Evolutionary conservation across 2,797 vertebrate genomes (phyloP).

Genomic region (Neomorphus geoffroyi): DNA sequence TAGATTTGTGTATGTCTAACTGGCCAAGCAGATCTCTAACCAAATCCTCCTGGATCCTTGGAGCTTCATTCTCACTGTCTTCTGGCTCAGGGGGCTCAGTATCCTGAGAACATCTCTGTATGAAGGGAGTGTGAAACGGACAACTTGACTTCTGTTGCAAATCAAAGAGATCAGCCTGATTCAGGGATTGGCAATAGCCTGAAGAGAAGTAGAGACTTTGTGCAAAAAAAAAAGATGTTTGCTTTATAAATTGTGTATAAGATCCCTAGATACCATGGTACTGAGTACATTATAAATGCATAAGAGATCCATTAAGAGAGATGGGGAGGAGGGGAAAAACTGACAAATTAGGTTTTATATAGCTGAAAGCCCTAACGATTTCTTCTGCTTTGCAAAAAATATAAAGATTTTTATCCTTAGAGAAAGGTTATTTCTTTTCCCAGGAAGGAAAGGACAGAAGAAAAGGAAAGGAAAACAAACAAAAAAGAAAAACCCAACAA

Average conservation of each 20-base stretch:
- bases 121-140: background rate
- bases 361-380: conserved; percentile 46
- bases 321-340: background rate
- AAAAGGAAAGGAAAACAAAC: background rate
- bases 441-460: background rate
- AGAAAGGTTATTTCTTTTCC: conserved; percentile 11
- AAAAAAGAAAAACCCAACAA: background rate
- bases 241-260: conserved; percentile 48
- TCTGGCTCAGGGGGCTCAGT: no score
- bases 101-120: no score
- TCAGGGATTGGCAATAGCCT: background rate
- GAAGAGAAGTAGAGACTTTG: background rate
- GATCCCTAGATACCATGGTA: background rate
- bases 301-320: conserved; percentile 52
- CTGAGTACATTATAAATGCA: conserved; percentile 46
- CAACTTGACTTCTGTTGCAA: background rate
- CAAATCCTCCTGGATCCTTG: no score
- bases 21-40: no score
- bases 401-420: conserved; percentile 6
- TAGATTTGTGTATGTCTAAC: no score
- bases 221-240: background rate
- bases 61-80: no score
- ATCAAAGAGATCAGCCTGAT: background rate
- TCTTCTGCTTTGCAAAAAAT: background rate
- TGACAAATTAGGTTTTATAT: conserved; percentile 11